Conservation (phyloP, 2,888 invertebrate species). For the Drosophila austrosaltans region DNA sequence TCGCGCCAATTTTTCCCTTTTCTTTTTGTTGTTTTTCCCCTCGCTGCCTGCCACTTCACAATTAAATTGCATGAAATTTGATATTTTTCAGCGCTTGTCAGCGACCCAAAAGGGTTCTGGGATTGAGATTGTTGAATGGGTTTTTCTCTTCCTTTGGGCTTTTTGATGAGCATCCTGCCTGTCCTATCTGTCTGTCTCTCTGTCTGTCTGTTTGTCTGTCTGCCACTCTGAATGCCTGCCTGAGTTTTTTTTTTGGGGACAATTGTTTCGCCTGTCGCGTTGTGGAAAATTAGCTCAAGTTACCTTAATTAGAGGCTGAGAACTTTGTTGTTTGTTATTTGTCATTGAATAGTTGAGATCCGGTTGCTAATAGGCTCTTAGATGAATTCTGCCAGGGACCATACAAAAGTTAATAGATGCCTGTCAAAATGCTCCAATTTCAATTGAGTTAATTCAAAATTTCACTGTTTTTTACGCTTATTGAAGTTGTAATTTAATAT, state of each 20-base stretch:
- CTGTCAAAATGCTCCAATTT: slow-evolving; percentile 25
- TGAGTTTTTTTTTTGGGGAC: slow-evolving; percentile 50
- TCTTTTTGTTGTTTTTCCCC: slow-evolving; percentile 36
- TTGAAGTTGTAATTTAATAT: not conserved
- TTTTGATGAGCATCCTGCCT: slow-evolving; percentile 58
- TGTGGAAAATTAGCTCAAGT: slow-evolving; percentile 73
- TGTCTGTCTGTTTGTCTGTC: not conserved
- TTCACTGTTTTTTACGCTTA: not conserved
- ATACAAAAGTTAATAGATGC: slow-evolving; percentile 52
- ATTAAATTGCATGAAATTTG: slow-evolving; percentile 80
- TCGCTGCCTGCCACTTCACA: slow-evolving; percentile 63
- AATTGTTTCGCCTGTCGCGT: slow-evolving; percentile 56
- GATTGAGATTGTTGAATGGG: slow-evolving; percentile 12
- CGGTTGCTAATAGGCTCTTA: slow-evolving; percentile 48
- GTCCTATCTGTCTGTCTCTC: not conserved
- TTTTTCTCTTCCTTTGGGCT: slow-evolving; percentile 7
- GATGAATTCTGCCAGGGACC: slow-evolving; percentile 19
- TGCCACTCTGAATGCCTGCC: slow-evolving; percentile 1
- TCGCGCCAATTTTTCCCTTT: slow-evolving; percentile 21
- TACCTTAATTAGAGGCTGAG: slow-evolving; percentile 63
- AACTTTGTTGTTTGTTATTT: slow-evolving; percentile 52
- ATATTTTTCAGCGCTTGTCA: slow-evolving; percentile 72
- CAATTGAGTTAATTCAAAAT: slow-evolving; percentile 15
- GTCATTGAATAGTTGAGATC: slow-evolving; percentile 47
- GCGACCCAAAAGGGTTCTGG: slow-evolving; percentile 54